Base-by-base conservation (phyloP, 2,888 invertebrate species). In the Clitarchus hookeri region DNA sequence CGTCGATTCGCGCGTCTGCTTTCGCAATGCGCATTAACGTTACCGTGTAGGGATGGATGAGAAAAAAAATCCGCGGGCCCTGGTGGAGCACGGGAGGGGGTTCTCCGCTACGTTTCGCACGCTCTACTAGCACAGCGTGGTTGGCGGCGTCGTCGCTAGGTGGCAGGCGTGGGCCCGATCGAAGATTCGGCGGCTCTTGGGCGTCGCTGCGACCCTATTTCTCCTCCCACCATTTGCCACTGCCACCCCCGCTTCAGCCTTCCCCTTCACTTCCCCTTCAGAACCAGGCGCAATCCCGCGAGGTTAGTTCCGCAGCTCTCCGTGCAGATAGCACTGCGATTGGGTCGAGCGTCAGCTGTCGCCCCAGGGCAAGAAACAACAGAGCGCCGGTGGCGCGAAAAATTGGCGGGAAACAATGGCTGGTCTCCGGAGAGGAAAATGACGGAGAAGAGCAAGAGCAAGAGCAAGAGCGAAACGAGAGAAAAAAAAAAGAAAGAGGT, bases 111-210 rank as follows among this genome's bases (percentile, higher is more conserved):
- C 85, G 83, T 85, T 85, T 80, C 65, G 19, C 83, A 85, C 83
- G 53, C 48, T 83, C 53, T 83, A 27, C 82, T 82, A 19, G 84
- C 86, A 85, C 88, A 86, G 87, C 85, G 86, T 87, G 87, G 84
- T 87, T 85, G 85, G 86, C 87, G 87, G 88, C 85, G 83, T 86
- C 85, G 65, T 86, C 88, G 86, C 85, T 86, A 86, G 86, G 85
- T 48, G 83, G 85, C 85, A 85, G 65, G 65, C 44, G 83, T 36
- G 48, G 83, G 85, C 44, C 77, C 86, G 85, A 85, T 86, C 86
- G 86, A 86, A 86, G 86, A 80, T 86, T 53, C 86, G 78, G 53
- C 86, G 86, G 84, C 84, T 84, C 84, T 86, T 53, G 86, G 86
- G 86, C 86, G 86, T 86, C 86, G 87, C 85, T 80, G 85, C 85